These are phyloP conservation scores for Odocoileus hemionus DNA, from an alignment of 2,113 vertebrate genomes.

Conservation along the genomic window DNA sequence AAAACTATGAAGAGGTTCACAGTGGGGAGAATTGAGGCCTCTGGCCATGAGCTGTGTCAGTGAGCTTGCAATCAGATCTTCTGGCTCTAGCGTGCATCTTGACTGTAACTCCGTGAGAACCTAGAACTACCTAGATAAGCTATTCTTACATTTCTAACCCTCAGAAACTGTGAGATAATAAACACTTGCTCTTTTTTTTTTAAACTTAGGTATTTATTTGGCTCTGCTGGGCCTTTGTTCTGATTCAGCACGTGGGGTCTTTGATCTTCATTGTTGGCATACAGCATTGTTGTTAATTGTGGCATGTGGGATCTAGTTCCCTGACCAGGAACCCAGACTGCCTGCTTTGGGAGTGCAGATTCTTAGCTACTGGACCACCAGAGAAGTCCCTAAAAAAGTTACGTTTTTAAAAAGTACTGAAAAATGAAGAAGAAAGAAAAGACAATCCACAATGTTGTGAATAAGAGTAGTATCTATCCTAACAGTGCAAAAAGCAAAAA, in stretches of 20 bases:
- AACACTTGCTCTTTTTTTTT: neutral
- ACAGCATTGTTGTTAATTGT: neutral
- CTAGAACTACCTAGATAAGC: neutral
- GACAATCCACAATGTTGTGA: neutral
- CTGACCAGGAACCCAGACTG: neutral
- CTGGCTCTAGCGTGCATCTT: neutral
- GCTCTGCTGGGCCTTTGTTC: neutral
- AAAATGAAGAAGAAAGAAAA: neutral
- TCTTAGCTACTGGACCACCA: neutral
- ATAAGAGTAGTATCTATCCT: neutral
- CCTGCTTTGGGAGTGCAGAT: neutral
- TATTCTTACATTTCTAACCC: neutral
- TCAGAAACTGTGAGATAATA: neutral
- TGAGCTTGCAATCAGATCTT: neutral
- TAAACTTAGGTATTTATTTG: neutral
- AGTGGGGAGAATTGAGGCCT: neutral
- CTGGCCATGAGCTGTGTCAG: neutral
- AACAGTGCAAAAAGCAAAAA: neutral
- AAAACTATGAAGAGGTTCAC: neutral
- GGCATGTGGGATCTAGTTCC: neutral
- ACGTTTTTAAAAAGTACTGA: neutral
- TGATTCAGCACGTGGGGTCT: neutral
- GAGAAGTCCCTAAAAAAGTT: neutral
- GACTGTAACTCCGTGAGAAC: neutral
- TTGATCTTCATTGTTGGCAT: neutral